Conservation (phyloP, 1,140 invertebrate species). For the Manduca sexta region DNA sequence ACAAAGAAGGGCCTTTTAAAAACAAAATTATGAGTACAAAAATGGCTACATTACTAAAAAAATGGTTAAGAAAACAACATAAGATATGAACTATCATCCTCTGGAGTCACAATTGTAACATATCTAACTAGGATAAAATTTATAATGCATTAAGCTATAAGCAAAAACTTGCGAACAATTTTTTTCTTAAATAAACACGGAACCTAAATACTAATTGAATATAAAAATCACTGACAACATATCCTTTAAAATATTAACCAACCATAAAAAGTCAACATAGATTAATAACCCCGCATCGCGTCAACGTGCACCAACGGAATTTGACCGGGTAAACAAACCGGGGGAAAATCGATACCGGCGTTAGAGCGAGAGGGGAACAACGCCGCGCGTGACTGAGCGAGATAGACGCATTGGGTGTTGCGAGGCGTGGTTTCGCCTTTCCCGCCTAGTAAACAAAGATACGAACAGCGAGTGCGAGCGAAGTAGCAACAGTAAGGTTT, state of each 20-base stretch:
- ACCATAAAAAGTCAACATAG: slow-evolving; percentile 26
- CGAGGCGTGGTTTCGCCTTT: slow-evolving; percentile 27
- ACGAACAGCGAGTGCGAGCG: slow-evolving; percentile 11
- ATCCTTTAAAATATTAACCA: neutral
- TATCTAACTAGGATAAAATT: too few relatives aligned
- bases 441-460: slow-evolving; percentile 6
- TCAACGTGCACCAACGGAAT: slow-evolving; percentile 32
- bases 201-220: too few relatives aligned
- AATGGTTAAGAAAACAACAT: too few relatives aligned
- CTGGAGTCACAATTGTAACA: too few relatives aligned
- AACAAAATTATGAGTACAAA: too few relatives aligned
- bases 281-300: slow-evolving; percentile 26
- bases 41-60: too few relatives aligned
- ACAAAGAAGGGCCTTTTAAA: too few relatives aligned
- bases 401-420: slow-evolving; percentile 18
- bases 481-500: slow-evolving; percentile 16
- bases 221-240: neutral
- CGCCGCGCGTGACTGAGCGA: slow-evolving; percentile 23
- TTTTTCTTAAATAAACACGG: too few relatives aligned
- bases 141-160: too few relatives aligned
- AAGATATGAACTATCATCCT: too few relatives aligned
- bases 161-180: too few relatives aligned
- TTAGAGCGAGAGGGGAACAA: slow-evolving; percentile 29
- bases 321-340: slow-evolving; percentile 48
- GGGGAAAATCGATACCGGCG: slow-evolving; percentile 46